Evolutionary conservation across 2,113 vertebrate species (phyloP).

Genomic region (Catharus fuscescens): DNA sequence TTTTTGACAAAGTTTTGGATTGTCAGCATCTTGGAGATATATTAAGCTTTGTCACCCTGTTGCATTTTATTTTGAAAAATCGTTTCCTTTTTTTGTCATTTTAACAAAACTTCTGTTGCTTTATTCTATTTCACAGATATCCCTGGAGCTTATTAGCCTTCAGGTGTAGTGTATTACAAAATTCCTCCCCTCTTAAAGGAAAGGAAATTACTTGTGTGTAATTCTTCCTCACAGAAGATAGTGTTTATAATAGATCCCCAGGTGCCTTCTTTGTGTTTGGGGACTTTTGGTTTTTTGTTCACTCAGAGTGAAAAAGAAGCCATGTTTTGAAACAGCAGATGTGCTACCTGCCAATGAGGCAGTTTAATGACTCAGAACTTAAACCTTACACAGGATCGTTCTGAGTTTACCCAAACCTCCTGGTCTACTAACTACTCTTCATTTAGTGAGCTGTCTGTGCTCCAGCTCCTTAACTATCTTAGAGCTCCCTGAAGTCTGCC

Average conservation of each 20-base stretch:
- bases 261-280: not conserved
- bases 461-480: not conserved
- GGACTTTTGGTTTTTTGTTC: slow-evolving; percentile 11
- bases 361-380: slow-evolving; percentile 60
- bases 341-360: not conserved
- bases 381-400: not conserved
- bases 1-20: not conserved
- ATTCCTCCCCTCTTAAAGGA: slow-evolving; percentile 46
- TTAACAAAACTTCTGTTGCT: slow-evolving; percentile 24
- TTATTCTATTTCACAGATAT: slow-evolving; percentile 53
- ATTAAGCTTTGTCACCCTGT: not conserved
- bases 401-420: not conserved
- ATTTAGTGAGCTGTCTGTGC: not conserved
- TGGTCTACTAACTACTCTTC: not conserved
- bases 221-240: slow-evolving; percentile 46
- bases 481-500: not conserved
- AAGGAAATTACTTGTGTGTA: slow-evolving; percentile 47
- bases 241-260: slow-evolving; percentile 22
- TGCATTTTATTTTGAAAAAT: not conserved
- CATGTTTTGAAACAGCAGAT: not conserved
- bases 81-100: not conserved
- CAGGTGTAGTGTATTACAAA: slow-evolving; percentile 39
- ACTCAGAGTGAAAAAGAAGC: not conserved
- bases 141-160: slow-evolving; percentile 55
- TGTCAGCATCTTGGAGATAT: not conserved